These are phyloP conservation scores for Cnemophilus loriae DNA, from an alignment of 2,113 vertebrate species.

Conservation along the genomic window DNA sequence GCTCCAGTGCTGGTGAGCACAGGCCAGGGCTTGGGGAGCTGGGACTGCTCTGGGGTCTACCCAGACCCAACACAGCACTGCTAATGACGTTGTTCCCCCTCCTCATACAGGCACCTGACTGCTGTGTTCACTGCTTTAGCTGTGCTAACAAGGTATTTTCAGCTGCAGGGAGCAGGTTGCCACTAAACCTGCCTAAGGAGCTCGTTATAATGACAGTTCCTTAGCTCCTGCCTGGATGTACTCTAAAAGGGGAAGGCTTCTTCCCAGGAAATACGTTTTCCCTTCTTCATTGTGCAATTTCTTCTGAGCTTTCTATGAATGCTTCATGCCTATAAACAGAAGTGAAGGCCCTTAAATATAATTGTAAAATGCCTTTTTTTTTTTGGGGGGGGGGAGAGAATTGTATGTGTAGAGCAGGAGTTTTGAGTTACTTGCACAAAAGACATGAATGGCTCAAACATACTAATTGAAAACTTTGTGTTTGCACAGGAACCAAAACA, in stretches of 20 bases:
- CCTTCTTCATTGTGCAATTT: background rate
- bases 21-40: background rate
- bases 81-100: background rate
- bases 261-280: background rate
- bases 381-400: background rate
- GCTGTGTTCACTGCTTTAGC: background rate
- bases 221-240: background rate
- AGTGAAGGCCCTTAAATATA: background rate
- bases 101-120: accelerated
- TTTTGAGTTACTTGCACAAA: background rate
- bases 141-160: background rate
- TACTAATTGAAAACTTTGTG: background rate
- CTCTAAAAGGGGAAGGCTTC: background rate
- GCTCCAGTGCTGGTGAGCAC: accelerated
- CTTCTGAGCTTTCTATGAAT: background rate
- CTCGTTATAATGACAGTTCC: background rate
- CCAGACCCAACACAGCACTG: background rate
- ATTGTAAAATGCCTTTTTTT: background rate
- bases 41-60: background rate
- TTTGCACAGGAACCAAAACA: background rate
- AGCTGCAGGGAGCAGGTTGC: background rate
- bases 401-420: background rate
- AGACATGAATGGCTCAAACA: background rate
- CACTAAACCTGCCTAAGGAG: background rate
- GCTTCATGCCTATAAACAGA: background rate